Evolutionary conservation across 92 coral and sea anemone genomes (phyloP).

Genomic region (Actinostola sp.): DNA sequence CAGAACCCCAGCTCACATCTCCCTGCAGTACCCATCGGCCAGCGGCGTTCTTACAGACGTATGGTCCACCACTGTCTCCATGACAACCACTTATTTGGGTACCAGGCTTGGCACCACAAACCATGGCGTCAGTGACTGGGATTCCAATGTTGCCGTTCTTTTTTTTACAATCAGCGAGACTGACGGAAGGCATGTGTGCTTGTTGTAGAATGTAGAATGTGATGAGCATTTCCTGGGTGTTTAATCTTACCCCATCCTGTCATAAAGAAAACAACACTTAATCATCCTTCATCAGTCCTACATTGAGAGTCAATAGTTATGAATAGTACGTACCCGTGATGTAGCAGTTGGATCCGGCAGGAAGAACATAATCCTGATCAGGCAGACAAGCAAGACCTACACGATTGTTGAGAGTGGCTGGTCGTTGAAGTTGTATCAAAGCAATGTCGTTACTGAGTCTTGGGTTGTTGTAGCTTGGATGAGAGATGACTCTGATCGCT

Average conservation of each 20-base stretch:
- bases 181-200: constrained; percentile 83
- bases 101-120: constrained; percentile 62
- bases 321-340: constrained; percentile 71
- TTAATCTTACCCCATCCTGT: constrained; percentile 78
- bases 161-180: constrained; percentile 62
- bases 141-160: constrained; percentile 42
- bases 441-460: constrained; percentile 70
- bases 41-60: constrained; percentile 62
- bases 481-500: constrained; percentile 49
- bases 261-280: too few species aligned
- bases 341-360: constrained; percentile 52
- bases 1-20: constrained; percentile 79
- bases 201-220: constrained; percentile 91
- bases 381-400: constrained; percentile 73
- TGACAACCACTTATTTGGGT: constrained; percentile 73
- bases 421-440: constrained; percentile 49
- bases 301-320: too few species aligned
- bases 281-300: too few species aligned
- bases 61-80: constrained; percentile 91
- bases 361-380: constrained; percentile 38
- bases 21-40: constrained; percentile 83
- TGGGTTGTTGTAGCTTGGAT: constrained; percentile 54
- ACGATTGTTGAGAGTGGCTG: constrained; percentile 52
- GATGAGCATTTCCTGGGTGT: constrained; percentile 90
- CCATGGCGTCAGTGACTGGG: constrained; percentile 48